phyloP scores from a whole-genome alignment of 2,888 invertebrate species.

The Papilio demoleus region DNA sequence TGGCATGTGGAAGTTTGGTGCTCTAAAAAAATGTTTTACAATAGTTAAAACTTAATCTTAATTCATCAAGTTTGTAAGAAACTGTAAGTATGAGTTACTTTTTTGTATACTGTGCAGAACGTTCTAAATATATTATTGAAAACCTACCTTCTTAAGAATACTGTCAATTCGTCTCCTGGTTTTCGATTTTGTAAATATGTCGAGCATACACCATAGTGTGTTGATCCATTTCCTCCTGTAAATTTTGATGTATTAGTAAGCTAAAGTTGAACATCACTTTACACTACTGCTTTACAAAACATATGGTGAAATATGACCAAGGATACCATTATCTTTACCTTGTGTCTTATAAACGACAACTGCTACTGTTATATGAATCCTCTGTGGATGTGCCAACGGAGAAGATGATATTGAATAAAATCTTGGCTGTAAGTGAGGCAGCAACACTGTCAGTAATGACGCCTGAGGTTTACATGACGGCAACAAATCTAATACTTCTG shows the following conservation, averaged over 20 bases:
- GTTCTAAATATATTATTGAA: not conserved
- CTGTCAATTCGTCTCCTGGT: conserved; percentile 86
- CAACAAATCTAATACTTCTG: conserved; percentile 94
- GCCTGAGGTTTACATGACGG: conserved; percentile 93
- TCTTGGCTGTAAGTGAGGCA: conserved; percentile 93
- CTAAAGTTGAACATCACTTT: not conserved
- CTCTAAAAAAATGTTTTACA: conserved; percentile 79
- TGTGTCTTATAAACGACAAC: conserved; percentile 93
- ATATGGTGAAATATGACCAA: not conserved
- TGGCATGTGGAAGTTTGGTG: conserved; percentile 93
- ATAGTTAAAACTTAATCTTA: too few relatives aligned
- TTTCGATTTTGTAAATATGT: conserved; percentile 91
- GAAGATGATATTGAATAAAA: conserved; percentile 98
- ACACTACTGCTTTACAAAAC: not conserved
- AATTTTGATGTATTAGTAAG: conserved; percentile 32
- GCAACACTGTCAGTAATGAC: conserved; percentile 90
- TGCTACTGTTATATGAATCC: conserved; percentile 95
- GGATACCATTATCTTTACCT: conserved; percentile 77
- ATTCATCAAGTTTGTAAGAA: too few relatives aligned
- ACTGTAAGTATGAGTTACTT: too few relatives aligned
- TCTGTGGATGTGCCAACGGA: conserved; percentile 87
- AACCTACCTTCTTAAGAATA: conserved; percentile 90
- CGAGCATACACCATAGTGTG: conserved; percentile 96
- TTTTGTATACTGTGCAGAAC: not conserved
- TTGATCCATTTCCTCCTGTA: conserved; percentile 89